Evolutionary conservation across 2,797 vertebrate species (phyloP).

Genomic region (Morelia viridis): DNA sequence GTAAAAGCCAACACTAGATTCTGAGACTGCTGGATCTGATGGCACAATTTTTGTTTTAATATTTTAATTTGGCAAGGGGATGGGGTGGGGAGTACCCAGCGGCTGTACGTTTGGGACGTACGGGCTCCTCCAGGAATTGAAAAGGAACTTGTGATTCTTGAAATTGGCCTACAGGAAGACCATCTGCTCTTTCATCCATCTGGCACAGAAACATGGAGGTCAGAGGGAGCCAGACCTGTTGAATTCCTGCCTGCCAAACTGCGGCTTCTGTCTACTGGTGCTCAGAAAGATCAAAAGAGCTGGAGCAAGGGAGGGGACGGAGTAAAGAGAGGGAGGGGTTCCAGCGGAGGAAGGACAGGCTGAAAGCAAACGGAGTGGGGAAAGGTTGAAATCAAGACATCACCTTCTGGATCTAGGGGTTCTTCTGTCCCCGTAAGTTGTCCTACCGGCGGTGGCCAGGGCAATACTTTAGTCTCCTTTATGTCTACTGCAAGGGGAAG

Average conservation of each 20-base stretch:
- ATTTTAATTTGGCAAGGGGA: too few relatives aligned
- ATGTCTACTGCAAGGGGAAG: conserved; percentile 64
- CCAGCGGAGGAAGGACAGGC: neutral
- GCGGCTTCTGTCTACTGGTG: too few relatives aligned
- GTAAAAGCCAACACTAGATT: too few relatives aligned
- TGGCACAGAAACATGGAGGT: too few relatives aligned
- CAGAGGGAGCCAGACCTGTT: neutral
- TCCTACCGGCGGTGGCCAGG: conserved; percentile 78
- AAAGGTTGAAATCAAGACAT: conserved; percentile 60
- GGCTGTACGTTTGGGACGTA: too few relatives aligned
- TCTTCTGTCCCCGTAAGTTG: conserved; percentile 74
- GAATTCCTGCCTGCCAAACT: neutral
- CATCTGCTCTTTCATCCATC: too few relatives aligned
- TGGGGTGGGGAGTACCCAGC: too few relatives aligned
- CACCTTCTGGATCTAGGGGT: conserved; percentile 76
- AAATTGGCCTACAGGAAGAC: neutral
- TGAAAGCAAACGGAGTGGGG: neutral
- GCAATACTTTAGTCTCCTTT: conserved; percentile 75
- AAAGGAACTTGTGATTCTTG: neutral
- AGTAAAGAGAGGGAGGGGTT: neutral
- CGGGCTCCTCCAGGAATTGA: too few relatives aligned
- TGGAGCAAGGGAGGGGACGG: neutral
- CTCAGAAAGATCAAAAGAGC: too few relatives aligned
- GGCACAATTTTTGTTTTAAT: too few relatives aligned
- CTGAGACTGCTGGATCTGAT: too few relatives aligned